Evolutionary conservation across 2,797 vertebrate species (phyloP).

Genomic region (Holocentrus rufus): DNA sequence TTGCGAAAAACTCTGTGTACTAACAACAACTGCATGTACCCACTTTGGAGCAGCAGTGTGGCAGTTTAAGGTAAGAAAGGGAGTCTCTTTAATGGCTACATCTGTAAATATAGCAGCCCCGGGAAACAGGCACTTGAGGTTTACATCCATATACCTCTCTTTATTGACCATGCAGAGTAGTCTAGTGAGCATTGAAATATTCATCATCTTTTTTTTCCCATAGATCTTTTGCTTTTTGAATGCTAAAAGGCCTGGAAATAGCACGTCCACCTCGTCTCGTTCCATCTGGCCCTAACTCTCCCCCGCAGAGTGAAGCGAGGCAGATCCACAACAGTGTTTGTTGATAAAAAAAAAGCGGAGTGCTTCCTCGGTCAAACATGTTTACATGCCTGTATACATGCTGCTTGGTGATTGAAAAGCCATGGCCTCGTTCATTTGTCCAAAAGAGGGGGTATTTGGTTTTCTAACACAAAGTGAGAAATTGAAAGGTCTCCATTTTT

Average conservation of each 20-base stretch:
- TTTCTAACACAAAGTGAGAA: constrained; percentile 19
- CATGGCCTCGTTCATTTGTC: constrained; percentile 4
- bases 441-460: constrained; percentile 20
- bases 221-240: constrained; percentile 59
- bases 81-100: constrained; percentile 26
- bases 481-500: constrained; percentile 33
- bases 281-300: constrained; percentile 17
- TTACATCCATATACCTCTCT: constrained; percentile 39
- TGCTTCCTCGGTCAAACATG: constrained; percentile 40
- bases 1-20: too few species aligned
- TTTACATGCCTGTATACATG: constrained; percentile 28
- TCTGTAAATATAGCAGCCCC: constrained; percentile 43
- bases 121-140: constrained; percentile 11
- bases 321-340: constrained; percentile 38
- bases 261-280: constrained; percentile 29
- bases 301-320: constrained; percentile 38
- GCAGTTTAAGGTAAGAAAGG: background rate
- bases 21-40: too few species aligned
- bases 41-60: too few species aligned
- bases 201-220: constrained; percentile 60
- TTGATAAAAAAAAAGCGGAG: constrained; percentile 19
- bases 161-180: constrained; percentile 58
- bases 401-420: constrained; percentile 16
- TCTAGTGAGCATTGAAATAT: constrained; percentile 66
- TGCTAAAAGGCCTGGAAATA: constrained; percentile 68